Evolutionary conservation across 1,140 invertebrate genomes (phyloP), one percentile per base, ranked within the genome.

Genomic region (Ips nitidus): DNA sequence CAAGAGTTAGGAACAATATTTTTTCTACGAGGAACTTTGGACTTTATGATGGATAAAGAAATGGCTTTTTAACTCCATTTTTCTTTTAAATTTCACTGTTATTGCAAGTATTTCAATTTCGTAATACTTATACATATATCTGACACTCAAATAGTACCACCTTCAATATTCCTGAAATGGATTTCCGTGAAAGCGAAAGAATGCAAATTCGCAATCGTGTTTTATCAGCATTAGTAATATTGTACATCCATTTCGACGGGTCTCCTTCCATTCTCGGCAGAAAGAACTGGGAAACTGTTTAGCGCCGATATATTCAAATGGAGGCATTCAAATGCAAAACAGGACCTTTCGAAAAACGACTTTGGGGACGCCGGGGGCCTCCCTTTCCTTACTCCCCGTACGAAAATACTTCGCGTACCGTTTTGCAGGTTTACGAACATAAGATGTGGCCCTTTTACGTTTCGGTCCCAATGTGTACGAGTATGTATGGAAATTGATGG

Each of bases 221-320:
- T 59, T 59, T 42, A 41, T 61, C 38, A 47, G 42, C 59, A 47
- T 61, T 61, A 47, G 43, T 61, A 61, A 61, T 45, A 61, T 61
- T 50, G 41, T 61, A 61, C 59, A 47, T 61, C 42, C 41, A 61
- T 61, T 61, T 61, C 22, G 22, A 4, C 1, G 37, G 39, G 59
- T 61, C 8, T 36, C 42, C 40, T 22, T 22, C 59, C 43, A 61
- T 45, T 22, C 22, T 61, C 59, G 38, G 50, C 2, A 41, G 22
- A 64, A 64, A 64, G 62, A 52, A 64, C 7, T 53, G 38, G 62
- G 53, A 64, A 64, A 64, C 47, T 64, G 47, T 64, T 64, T 64
- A 64, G 62, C 62, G 62, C 62, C 62, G 50, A 64, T 64, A 64
- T 53, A 64, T 64, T 64, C 62, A 64, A 64, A 64, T 64, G 62